Base-by-base conservation (phyloP, 2,113 vertebrate genomes). In the Condylura cristata region DNA sequence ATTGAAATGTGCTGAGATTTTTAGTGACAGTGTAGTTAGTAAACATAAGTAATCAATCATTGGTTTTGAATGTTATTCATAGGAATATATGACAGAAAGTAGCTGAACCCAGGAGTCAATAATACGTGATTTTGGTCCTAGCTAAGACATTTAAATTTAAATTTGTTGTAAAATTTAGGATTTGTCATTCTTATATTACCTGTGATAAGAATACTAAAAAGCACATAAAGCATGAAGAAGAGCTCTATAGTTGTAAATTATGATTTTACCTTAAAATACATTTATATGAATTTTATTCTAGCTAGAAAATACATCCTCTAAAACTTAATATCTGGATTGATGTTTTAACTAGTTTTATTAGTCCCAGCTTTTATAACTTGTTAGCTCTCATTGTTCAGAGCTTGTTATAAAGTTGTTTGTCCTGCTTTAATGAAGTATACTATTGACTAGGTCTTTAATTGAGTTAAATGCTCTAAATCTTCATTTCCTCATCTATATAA, bases 171-270 rank as follows among this genome's bases (percentile, higher is more conserved):
- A 82, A 61, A 92, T 44, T 9, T 39, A 53, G 39, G 18, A 3
- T 63, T 94, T 91, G 26, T 93, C 74, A 61, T 89, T 95, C 37
- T 93, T 28, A 93, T 95, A 90, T 13, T 72, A 13, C 18, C 46
- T 76, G 56, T 14, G 71, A 39, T 89, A 88, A 89, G 24, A 32
- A 74, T 83, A 86, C 6, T 74, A 48, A 91, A 86, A 84, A 65
- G 92, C 16, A 79, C 58, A 39, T 78, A 74, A 75, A 82, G 37
- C 66, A 51, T 78, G 51, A 48, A 60, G 51, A 63, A 79, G 80
- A 79, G 20, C 65, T 93, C 91, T 89, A 70, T 83, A 68, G 71
- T 79, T 84, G 6, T 8, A 79, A 51, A 34, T 75, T 76, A 48
- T 41, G 7, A 37, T 80, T 1, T 79, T 89, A 75, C 13, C 65